phyloP scores from a whole-genome alignment of 2,113 vertebrate genomes.

The Erythrolamprus reginae region DNA sequence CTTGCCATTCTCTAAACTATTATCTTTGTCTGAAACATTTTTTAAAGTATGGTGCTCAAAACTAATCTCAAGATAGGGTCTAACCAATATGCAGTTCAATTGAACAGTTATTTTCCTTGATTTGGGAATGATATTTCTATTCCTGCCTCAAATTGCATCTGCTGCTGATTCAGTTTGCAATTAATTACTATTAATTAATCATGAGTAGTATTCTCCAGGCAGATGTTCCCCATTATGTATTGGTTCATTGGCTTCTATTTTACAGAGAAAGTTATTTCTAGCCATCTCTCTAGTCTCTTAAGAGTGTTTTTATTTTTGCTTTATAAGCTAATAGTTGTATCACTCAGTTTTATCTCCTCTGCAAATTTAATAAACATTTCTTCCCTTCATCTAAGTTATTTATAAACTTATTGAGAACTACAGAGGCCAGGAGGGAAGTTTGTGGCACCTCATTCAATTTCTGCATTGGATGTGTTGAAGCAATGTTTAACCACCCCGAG shows the following conservation, averaged over 20 bases:
- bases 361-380: neutral
- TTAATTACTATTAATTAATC: neutral
- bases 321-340: neutral
- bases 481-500: no score
- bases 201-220: neutral
- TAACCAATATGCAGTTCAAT: neutral
- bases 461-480: neutral
- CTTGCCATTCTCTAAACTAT: neutral
- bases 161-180: neutral
- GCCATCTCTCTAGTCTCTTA: neutral
- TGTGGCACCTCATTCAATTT: neutral
- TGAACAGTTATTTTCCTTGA: neutral
- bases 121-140: neutral
- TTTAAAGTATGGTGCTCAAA: neutral
- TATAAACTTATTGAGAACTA: neutral
- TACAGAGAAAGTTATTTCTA: neutral
- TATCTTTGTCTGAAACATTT: neutral
- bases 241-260: neutral
- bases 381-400: neutral
- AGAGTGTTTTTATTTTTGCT: neutral
- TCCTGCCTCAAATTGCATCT: neutral
- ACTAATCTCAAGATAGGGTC: neutral
- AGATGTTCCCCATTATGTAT: neutral
- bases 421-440: neutral
- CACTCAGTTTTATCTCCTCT: neutral